These are phyloP conservation scores for Buteo buteo DNA, from an alignment of 2,113 vertebrate species.

Conservation along the genomic window DNA sequence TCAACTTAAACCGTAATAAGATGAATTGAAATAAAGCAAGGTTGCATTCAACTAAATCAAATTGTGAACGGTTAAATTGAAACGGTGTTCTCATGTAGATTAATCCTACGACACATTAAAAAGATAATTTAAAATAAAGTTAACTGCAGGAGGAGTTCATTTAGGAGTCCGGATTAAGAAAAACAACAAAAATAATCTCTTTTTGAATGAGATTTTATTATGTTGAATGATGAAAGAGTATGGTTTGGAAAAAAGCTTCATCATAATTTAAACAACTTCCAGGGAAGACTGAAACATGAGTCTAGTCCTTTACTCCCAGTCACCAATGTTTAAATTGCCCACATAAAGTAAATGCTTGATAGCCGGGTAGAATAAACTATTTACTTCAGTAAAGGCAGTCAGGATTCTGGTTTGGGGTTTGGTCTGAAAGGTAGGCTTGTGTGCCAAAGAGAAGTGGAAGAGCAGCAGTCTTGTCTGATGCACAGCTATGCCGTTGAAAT, in stretches of 20 bases:
- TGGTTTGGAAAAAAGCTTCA: neutral
- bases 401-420: neutral
- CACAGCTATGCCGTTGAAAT: rapidly evolving
- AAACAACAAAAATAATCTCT: neutral
- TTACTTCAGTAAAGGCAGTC: neutral
- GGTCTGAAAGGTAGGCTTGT: too few species aligned
- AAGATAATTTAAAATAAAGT: slow-evolving; percentile 14
- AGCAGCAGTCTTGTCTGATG: neutral
- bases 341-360: neutral
- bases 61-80: slow-evolving; percentile 1
- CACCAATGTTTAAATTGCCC: neutral
- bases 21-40: slow-evolving; percentile 33
- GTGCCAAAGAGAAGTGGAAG: neutral
- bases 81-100: neutral
- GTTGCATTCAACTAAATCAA: slow-evolving; percentile 20
- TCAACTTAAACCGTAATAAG: slow-evolving; percentile 21
- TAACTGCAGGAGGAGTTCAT: slow-evolving; percentile 27
- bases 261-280: neutral
- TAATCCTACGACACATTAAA: neutral
- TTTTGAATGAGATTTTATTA: neutral
- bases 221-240: neutral
- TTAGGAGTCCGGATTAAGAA: neutral
- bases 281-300: neutral
- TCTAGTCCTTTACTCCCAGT: neutral
- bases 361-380: neutral